Base-by-base conservation (phyloP, 2,888 invertebrate species). In the Blastobasis adustella region DNA sequence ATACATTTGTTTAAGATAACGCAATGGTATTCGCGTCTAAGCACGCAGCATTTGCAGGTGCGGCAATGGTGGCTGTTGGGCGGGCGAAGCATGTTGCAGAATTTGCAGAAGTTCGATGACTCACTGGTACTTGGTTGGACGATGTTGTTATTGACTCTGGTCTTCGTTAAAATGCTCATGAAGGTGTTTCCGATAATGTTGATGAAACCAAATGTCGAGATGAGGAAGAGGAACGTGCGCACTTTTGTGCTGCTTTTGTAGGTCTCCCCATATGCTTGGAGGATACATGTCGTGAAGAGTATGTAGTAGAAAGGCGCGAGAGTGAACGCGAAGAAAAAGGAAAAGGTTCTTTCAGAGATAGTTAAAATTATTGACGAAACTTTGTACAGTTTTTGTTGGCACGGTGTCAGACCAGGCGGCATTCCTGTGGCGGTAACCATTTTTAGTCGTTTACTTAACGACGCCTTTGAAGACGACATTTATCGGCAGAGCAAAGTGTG, bases 1-100 rank as follows among this genome's bases (percentile, higher is more conserved):
- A 97, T 89, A 76, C 97, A 97, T 61, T 93, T 93, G 1, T 94
- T 93, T 0, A 95, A 92, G 75, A 97, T 96, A 55, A 93, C 90
- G 70, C 97, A 95, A 69, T 95, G 94, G 75, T 95, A 96, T 67
- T 96, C 97, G 55, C 97, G 87, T 65, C 93, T 93, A 4, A 93
- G 67, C 49, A 98, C 92, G 71, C 98, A 98, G 0, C 89, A 85
- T 48, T 94, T 89, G 76, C 98, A 98, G 0, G 83, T 89, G 41
- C 86, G 87, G 67, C 98, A 98, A 71, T 98, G 98, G 92, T 95
- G 96, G 1, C 96, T 92, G 43, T 95, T 89, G 1, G 93, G 93
- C 0, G 95, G 95, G 4, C 91, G 89, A 4, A 90, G 52, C 10
- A 90, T 80, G 63, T 94, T 93, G 74, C 98, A 98, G 0, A 81